phyloP scores from a whole-genome alignment of 1,140 invertebrate species.

The Cephus cinctus region DNA sequence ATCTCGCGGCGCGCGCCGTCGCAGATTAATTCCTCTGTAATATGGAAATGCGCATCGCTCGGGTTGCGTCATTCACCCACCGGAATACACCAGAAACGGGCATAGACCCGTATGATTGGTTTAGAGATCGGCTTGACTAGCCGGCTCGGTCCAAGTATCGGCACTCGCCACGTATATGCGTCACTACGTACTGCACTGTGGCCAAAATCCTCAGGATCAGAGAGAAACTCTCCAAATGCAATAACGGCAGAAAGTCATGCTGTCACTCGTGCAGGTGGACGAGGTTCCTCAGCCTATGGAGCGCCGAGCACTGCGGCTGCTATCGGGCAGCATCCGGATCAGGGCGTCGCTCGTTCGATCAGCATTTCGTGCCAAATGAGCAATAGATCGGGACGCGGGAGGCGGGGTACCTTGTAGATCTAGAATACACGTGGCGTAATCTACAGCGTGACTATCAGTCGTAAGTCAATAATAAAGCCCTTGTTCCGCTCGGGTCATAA shows the following conservation, averaged over 20 bases:
- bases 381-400: constrained; percentile 34
- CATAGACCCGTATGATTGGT: constrained; percentile 36
- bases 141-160: no score
- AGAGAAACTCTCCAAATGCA: no score
- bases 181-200: no score
- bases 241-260: no score
- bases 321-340: no score
- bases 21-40: constrained; percentile 47
- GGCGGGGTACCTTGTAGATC: constrained; percentile 1
- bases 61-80: no score
- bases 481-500: constrained; percentile 41
- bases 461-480: constrained; percentile 54
- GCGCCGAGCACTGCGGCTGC: no score
- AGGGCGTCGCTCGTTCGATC: constrained; percentile 25
- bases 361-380: constrained; percentile 39
- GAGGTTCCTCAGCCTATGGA: no score
- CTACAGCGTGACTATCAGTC: constrained; percentile 49
- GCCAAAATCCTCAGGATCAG: no score
- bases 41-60: constrained; percentile 46
- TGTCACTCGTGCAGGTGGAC: no score
- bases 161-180: no score
- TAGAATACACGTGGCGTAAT: constrained; percentile 27
- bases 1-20: constrained; percentile 18
- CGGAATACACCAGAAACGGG: no score
- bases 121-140: constrained; percentile 38